phyloP scores from a whole-genome alignment of 2,797 vertebrate genomes.

The Bufotes viridis region DNA sequence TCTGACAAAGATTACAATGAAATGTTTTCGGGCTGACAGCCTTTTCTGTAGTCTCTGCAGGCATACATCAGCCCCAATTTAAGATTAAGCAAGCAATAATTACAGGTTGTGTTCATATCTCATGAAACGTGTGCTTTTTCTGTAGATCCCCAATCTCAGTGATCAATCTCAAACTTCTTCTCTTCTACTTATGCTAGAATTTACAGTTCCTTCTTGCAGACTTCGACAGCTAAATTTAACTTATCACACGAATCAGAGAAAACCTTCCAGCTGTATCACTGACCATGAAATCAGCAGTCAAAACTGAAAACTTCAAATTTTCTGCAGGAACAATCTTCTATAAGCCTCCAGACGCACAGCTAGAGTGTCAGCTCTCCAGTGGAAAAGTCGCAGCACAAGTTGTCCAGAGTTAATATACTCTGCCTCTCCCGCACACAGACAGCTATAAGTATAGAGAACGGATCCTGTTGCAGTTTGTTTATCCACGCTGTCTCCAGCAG shows the following conservation, averaged over 20 bases:
- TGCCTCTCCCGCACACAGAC: conserved; percentile 10
- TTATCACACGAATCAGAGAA: neutral
- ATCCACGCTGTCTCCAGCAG: conserved; percentile 42
- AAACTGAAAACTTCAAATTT: neutral
- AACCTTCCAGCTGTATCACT: neutral
- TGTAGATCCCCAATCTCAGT: neutral
- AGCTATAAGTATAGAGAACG: conserved; percentile 37
- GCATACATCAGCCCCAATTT: neutral
- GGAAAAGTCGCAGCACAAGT: conserved; percentile 10
- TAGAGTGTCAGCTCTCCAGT: conserved; percentile 26
- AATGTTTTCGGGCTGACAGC: neutral
- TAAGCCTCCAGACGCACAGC: neutral
- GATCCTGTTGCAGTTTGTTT: conserved; percentile 51
- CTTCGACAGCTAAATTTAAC: neutral
- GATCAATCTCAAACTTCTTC: neutral
- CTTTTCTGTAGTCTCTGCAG: neutral
- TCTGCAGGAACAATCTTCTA: neutral
- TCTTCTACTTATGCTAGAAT: neutral
- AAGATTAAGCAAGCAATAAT: neutral
- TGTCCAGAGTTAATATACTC: neutral
- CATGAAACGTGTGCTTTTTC: neutral
- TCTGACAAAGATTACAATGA: neutral
- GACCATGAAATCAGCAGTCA: neutral
- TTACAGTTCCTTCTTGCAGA: neutral
- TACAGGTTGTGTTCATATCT: neutral